Evolutionary conservation across 2,888 invertebrate species (phyloP), one percentile per base, ranked within the genome.

Genomic region (Periphyllus acericola): DNA sequence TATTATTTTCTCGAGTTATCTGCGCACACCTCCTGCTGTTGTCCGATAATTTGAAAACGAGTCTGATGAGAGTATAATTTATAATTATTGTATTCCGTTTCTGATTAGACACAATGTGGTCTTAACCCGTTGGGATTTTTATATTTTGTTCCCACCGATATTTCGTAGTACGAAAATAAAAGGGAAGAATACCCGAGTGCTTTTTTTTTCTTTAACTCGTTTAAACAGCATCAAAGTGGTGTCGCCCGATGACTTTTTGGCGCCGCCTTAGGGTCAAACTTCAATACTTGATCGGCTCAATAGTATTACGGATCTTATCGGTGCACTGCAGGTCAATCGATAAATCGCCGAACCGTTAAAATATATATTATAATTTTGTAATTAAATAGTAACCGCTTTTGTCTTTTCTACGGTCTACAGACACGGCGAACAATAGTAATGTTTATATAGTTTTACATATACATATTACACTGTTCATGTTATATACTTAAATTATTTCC

Each of bases 1-100:
- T 21, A 81, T 81, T 84, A 84, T 84, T 76, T 76, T 84, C 60
- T 76, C 76, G 32, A 29, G 75, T 76, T 84, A 84, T 76, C 46
- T 29, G 74, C 34, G 72, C 83, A 71, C 46, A n/a, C 72, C 72
- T 83, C 36, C 74, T 72, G 55, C 83, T 83, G 74, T 36, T 83
- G 55, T 36, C 34, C 52, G 72, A 83, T 60, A 74, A 83, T 83
- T 83, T 72, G 25, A 72, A 34, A 52, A 32, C 36, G 32, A 32
- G 55, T 46, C 75, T 19, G 19, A 46, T 46, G 76, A 76, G 52
- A 78, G 17, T 29, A 32, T 71, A 71, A 71, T 71, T 71, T 71
- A 71, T 71, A 68, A n/a, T 66, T 6, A 68, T 71, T 71, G 71
- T 71, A 71, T 71, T 60, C 29, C 17, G 71, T 29, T 71, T 71